Percentiles rank a stretch among this genome's conserved stretches.
Evolutionary conservation across 1,140 invertebrate genomes (phyloP).

Genomic region (Cotesia vestalis): DNA sequence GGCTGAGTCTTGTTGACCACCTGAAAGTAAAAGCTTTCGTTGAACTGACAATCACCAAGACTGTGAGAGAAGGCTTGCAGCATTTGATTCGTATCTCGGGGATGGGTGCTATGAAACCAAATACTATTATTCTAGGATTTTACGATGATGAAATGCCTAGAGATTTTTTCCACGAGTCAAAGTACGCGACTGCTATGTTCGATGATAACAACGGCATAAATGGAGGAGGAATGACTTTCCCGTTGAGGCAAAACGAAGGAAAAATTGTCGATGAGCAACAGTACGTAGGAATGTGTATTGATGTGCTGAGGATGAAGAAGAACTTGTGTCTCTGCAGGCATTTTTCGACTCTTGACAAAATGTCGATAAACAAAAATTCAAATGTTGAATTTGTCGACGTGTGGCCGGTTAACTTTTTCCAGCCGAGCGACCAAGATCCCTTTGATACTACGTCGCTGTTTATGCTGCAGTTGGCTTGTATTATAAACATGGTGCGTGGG

Average conservation of each 20-base stretch:
- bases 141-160: constrained; percentile 78
- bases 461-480: constrained; percentile 96
- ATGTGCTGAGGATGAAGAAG: constrained; percentile 91
- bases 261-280: constrained; percentile 66
- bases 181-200: constrained; percentile 58
- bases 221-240: constrained; percentile 57
- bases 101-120: constrained; percentile 98
- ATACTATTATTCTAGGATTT: constrained; percentile 93
- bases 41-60: constrained; percentile 88
- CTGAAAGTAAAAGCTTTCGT: constrained; percentile 96
- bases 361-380: constrained; percentile 70
- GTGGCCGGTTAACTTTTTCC: constrained; percentile 93
- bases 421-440: constrained; percentile 77
- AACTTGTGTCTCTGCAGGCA: constrained; percentile 94
- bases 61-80: constrained; percentile 88
- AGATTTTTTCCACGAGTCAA: constrained; percentile 76
- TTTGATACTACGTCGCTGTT: constrained; percentile 92
- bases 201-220: constrained; percentile 49
- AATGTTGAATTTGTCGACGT: constrained; percentile 90
- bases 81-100: constrained; percentile 93
- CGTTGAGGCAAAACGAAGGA: constrained; percentile 53
- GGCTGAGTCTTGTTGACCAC: constrained; percentile 88
- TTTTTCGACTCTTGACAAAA: constrained; percentile 86
- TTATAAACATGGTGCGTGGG: constrained; percentile 90
- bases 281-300: constrained; percentile 89